A percentile compares a stretch with the other conserved stretches of the same genome.
Conservation (phyloP, 2,113 vertebrate species). For the Myotis yumanensis region DNA sequence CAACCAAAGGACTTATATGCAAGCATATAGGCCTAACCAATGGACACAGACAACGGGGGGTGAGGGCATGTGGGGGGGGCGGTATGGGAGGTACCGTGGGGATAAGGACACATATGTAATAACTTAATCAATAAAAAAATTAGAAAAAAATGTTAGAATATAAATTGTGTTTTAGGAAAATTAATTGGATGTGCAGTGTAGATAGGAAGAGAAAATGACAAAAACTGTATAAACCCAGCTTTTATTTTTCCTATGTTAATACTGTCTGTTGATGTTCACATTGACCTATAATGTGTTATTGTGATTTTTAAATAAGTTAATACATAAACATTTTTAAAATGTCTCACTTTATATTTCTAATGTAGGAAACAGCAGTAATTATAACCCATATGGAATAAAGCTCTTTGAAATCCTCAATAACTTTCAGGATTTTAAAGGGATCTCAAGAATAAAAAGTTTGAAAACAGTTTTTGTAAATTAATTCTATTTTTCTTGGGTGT, state of each 20-base stretch:
- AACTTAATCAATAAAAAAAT: too few species aligned
- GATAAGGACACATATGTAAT: too few species aligned
- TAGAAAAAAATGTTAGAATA: background rate
- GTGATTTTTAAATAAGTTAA: background rate
- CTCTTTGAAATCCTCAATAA: background rate
- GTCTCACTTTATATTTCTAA: background rate
- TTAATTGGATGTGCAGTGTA: background rate
- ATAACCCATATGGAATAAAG: background rate
- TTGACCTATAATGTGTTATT: background rate
- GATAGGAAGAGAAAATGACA: background rate
- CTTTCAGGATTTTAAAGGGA: background rate
- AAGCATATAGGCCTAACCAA: too few species aligned
- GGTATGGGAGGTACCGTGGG: too few species aligned
- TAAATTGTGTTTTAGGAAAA: background rate
- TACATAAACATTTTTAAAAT: background rate
- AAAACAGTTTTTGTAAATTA: constrained; percentile 41
- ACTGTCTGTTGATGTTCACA: background rate
- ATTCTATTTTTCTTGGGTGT: constrained; percentile 21
- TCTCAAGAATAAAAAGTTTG: background rate
- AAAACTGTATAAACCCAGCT: background rate
- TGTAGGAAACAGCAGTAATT: background rate
- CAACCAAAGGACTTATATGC: too few species aligned
- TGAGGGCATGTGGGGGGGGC: too few species aligned
- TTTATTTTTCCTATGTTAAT: background rate
- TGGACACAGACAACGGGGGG: too few species aligned